Evolutionary conservation across 2,113 vertebrate species (phyloP), one percentile per base, ranked within the genome.

Genomic region (Lepisosteus osseus): DNA sequence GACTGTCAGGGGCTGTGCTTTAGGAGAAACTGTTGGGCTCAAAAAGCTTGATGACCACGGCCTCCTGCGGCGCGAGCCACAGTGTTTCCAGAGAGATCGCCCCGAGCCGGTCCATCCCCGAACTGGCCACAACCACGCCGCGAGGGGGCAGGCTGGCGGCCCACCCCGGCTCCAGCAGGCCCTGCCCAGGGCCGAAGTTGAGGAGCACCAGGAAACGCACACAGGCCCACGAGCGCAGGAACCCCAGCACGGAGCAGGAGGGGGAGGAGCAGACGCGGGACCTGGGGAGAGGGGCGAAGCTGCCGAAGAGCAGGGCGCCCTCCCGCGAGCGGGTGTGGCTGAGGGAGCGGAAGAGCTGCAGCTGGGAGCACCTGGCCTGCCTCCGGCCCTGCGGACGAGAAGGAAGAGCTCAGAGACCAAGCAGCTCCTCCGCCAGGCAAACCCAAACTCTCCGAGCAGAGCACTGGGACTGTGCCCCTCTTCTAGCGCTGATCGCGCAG

Each of bases 141-240:
- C 61, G 74, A 41, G 76, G 47, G 3, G 89, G 89, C 15, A 92
- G 76, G 17, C 70, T 77, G 0, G 11, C 54, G 2, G 76, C 78
- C 89, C 86, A 87, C 15, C 76, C 29, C 0, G 82, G 77, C 29
- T 87, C 80, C 77, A 90, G 66, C 4, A 65, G 0, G 0, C 70
- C 79, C 56, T 45, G 42, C 59, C 84, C 79, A 0, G 84, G n/a
- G 1, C 89, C 82, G 0, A 86, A 3, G 62, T 92, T 91, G 57
- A 92, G 80, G 74, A 93, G 57, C 9, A 90, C 41, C 0, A 92
- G 77, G 72, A 92, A 87, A 44, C 86, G 87, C 56, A 86, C 78
- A 3, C 90, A 92, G 11, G 86, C 88, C 91, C 89, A 93, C 3
- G 90, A 90, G 68, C 88, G 83, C 63, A 90, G 73, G 77, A 88